Conservation (phyloP, 2,888 invertebrate genomes). For the Congeria kusceri region DNA sequence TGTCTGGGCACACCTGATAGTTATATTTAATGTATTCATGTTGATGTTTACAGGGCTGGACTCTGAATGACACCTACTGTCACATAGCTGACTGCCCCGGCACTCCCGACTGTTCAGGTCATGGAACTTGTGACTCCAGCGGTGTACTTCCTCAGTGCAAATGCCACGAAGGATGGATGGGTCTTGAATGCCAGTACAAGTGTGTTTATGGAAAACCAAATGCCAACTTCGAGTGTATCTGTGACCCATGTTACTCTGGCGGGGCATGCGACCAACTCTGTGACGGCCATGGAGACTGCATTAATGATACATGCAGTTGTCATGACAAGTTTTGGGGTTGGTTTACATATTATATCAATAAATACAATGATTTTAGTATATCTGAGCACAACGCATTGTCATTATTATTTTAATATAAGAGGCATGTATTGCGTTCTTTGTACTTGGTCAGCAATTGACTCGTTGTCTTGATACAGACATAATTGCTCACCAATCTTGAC, state of each 20-base stretch:
- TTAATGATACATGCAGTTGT: conserved; percentile 69
- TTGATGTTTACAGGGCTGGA: conserved; percentile 66
- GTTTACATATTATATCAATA: neutral
- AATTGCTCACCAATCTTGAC: too few relatives aligned
- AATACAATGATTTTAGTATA: too few relatives aligned
- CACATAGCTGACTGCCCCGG: conserved; percentile 70
- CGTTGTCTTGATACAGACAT: too few relatives aligned
- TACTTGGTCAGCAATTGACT: too few relatives aligned
- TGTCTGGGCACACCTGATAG: too few relatives aligned
- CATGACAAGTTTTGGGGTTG: conserved; percentile 75
- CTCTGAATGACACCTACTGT: conserved; percentile 63
- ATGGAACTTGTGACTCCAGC: conserved; percentile 72
- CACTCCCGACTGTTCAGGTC: conserved; percentile 54
- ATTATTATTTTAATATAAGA: too few relatives aligned
- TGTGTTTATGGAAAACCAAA: conserved; percentile 69
- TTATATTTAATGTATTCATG: too few relatives aligned
- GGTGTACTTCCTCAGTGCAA: conserved; percentile 65
- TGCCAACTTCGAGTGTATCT: conserved; percentile 66
- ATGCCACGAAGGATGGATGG: conserved; percentile 72
- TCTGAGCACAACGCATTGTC: too few relatives aligned
- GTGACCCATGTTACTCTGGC: conserved; percentile 73
- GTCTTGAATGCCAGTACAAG: conserved; percentile 66
- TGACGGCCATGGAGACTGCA: conserved; percentile 67
- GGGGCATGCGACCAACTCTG: conserved; percentile 72
- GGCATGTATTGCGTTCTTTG: too few relatives aligned